Base-by-base conservation (phyloP, 2,797 vertebrate species). In the Crenuchus spilurus region DNA sequence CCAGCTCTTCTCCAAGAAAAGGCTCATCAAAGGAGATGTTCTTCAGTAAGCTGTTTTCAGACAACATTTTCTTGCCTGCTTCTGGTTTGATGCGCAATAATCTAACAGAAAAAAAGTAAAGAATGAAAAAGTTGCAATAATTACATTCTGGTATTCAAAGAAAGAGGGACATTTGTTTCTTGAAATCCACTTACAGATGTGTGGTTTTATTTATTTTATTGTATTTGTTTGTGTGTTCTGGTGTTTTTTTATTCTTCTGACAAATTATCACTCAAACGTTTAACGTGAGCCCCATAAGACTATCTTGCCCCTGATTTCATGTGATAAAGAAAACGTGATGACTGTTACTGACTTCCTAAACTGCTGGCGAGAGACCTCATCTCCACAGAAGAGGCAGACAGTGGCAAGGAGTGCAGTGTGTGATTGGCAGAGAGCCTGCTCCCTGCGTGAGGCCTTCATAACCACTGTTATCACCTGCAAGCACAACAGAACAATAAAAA, bases 311-410 rank as follows among this genome's bases (percentile, higher is more conserved):
- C n/a, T n/a, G n/a, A n/a, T n/a, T n/a, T n/a, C n/a, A n/a, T n/a
- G n/a, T n/a, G n/a, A n/a, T n/a, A n/a, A n/a, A n/a, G n/a, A n/a
- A n/a, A n/a, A n/a, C n/a, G n/a, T 37, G 6, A 52, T 14, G 72
- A 72, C 8, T 69, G 54, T 30, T 30, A 79, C 88, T 81, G 60
- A 98, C 98, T 95, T 96, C 80, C 93, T 91, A 84, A 94, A 99
- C 55, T 96, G 96, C 74, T 96, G 95, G 79, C 98, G 93, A 74
- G 90, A 95, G 72, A 99, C 88, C 86, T 99, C 98, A 73, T 99
- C 98, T 76, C 97, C 98, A 88, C 93, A 95, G 76, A 97, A 96
- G 64, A 99, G 89, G 65, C 90, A 96, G 7, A 99, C 41, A 10
- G 93, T 95, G n/a, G 93, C 91, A 30, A 98, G 82, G n/a, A 93